Evolutionary conservation across 2,888 invertebrate genomes (phyloP).

Genomic region (Euproctis similis): DNA sequence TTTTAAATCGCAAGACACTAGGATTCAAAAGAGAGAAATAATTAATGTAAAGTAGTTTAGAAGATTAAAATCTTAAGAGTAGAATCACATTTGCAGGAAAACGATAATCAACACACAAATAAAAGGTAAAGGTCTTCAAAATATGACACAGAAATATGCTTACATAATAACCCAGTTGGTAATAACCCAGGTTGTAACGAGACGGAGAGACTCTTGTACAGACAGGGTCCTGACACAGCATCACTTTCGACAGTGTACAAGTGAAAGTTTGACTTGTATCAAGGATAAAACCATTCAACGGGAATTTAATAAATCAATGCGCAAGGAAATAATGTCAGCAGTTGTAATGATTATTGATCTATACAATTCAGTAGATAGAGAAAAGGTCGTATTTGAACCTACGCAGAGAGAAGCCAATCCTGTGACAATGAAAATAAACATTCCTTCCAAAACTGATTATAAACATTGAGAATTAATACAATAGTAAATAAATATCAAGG

Average conservation of each 20-base stretch:
- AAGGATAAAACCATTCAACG: slow-evolving; percentile 12
- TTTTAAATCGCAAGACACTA: slow-evolving; percentile 2
- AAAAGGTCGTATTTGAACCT: too few relatives aligned
- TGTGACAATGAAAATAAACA: not conserved
- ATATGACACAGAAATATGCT: slow-evolving; percentile 8
- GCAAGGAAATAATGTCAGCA: too few relatives aligned
- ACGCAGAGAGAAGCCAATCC: too few relatives aligned
- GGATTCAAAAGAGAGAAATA: slow-evolving; percentile 2
- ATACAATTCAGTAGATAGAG: too few relatives aligned
- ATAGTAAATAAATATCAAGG: not conserved
- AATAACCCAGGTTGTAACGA: too few relatives aligned
- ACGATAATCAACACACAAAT: too few relatives aligned
- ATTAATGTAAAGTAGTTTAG: too few relatives aligned
- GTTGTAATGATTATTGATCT: too few relatives aligned
- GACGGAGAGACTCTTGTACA: slow-evolving; percentile 12
- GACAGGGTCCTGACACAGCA: slow-evolving; percentile 20
- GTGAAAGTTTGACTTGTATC: slow-evolving; percentile 27
- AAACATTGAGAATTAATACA: not conserved
- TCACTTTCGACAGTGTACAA: slow-evolving; percentile 21
- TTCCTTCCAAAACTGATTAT: not conserved
- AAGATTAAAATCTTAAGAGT: too few relatives aligned
- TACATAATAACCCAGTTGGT: slow-evolving; percentile 16
- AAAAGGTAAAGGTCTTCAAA: slow-evolving; percentile 16
- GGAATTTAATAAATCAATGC: too few relatives aligned
- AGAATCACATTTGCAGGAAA: too few relatives aligned